Percentiles rank a stretch among this genome's conserved stretches.
Conservation (phyloP, 2,113 vertebrate genomes). For the Struthidea cinerea region DNA sequence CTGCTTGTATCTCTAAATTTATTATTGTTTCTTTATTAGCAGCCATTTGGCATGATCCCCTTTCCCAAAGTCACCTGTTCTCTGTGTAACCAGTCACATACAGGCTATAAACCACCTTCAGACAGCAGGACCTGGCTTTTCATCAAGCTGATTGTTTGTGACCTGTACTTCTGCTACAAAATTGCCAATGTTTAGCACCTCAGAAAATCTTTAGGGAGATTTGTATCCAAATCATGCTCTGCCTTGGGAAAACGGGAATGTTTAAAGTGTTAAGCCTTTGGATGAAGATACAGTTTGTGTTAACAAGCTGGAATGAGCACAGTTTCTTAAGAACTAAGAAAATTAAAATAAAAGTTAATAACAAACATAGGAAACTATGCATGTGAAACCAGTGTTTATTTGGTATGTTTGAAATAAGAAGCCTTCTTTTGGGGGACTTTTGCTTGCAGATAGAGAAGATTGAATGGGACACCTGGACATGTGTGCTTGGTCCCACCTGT, state of each 20-base stretch:
- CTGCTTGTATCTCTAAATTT: not conserved
- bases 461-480: slow-evolving; percentile 93
- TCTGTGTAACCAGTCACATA: not conserved
- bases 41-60: not conserved
- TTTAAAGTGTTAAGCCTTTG: not conserved
- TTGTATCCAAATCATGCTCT: not conserved
- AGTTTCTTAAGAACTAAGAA: not conserved
- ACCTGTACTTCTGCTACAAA: not conserved
- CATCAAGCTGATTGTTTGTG: not conserved
- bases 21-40: not conserved
- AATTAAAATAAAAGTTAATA: not conserved
- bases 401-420: not conserved
- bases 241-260: not conserved
- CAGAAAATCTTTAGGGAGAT: not conserved
- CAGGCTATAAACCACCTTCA: not conserved
- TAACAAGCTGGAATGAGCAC: not conserved
- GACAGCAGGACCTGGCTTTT: not conserved
- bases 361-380: fast-evolving
- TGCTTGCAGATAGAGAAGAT: slow-evolving; percentile 88
- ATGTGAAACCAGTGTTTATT: fast-evolving
- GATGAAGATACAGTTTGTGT: not conserved
- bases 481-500: slow-evolving; percentile 89
- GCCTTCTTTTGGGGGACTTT: not conserved
- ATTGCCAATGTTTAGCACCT: not conserved
- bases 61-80: not conserved